Evolutionary conservation across 2,797 vertebrate genomes (phyloP).

Genomic region (Poecile montanus): DNA sequence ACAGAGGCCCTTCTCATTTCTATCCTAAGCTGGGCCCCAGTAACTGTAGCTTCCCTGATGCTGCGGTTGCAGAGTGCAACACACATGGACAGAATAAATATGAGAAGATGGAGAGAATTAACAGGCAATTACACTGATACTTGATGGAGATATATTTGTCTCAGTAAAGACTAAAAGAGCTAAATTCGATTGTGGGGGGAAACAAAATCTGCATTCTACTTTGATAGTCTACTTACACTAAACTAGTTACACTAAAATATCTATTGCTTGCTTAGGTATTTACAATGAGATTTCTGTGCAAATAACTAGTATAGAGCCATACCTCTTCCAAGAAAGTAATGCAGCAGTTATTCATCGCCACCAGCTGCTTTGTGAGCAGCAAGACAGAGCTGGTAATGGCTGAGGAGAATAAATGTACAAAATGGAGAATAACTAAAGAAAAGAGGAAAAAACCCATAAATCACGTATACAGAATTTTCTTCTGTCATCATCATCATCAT

Average conservation of each 20-base stretch:
- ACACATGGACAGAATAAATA: neutral
- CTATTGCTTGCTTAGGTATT: neutral
- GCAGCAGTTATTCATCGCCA: conserved; percentile 4
- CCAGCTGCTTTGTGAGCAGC: neutral
- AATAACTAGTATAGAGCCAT: neutral
- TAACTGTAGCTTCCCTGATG: too few species aligned
- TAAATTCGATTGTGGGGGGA: neutral
- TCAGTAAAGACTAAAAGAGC: neutral
- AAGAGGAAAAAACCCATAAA: too few species aligned
- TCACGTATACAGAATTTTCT: too few species aligned
- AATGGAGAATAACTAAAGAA: too few species aligned
- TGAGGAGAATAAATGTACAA: neutral
- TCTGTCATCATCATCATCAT: too few species aligned
- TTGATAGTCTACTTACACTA: neutral
- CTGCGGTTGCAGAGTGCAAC: too few species aligned
- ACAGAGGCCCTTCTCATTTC: too few species aligned
- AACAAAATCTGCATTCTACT: neutral
- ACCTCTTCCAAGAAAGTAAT: neutral
- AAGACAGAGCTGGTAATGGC: neutral
- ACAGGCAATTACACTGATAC: neutral
- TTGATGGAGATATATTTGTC: neutral
- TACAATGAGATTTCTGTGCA: neutral
- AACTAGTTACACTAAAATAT: neutral
- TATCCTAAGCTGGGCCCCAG: too few species aligned
- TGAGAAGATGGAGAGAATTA: neutral